Evolutionary conservation across 2,797 vertebrate genomes (phyloP).

Genomic region (Scyliorhinus canicula): DNA sequence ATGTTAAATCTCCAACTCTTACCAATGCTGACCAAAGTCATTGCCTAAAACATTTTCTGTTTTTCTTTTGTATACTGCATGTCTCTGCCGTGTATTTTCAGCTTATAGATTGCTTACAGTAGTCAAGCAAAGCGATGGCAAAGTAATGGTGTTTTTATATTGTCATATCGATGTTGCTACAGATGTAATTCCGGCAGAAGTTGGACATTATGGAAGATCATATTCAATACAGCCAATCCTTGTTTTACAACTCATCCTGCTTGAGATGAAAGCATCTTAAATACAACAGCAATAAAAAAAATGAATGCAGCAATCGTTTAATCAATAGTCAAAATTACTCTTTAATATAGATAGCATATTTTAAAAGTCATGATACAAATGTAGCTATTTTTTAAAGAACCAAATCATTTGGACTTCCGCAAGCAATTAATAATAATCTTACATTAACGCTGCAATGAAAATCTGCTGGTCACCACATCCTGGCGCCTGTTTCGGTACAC

Average conservation of each 20-base stretch:
- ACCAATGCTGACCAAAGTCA: background rate
- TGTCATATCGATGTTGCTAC: too few species aligned
- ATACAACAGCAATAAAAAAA: background rate
- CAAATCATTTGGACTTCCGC: background rate
- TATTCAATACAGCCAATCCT: background rate
- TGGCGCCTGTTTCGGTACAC: too few species aligned
- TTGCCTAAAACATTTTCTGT: background rate
- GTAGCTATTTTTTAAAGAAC: background rate
- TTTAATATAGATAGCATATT: background rate
- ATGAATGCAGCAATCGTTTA: background rate
- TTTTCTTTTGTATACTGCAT: background rate
- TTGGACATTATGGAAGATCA: background rate
- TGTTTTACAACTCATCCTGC: background rate
- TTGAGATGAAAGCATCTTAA: background rate
- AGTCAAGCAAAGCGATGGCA: background rate
- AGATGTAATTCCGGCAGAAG: background rate
- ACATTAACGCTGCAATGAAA: too few species aligned
- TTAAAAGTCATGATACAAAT: background rate
- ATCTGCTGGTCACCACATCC: too few species aligned
- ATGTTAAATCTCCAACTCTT: background rate
- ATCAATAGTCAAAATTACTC: background rate
- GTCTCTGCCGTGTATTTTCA: background rate
- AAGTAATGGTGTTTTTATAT: background rate
- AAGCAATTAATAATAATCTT: background rate
- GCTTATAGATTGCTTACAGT: background rate